A percentile compares a stretch with the other conserved stretches of the same genome.
These are phyloP conservation scores for Aethes cnicana DNA, from an alignment of 2,888 invertebrate genomes.

Conservation along the genomic window DNA sequence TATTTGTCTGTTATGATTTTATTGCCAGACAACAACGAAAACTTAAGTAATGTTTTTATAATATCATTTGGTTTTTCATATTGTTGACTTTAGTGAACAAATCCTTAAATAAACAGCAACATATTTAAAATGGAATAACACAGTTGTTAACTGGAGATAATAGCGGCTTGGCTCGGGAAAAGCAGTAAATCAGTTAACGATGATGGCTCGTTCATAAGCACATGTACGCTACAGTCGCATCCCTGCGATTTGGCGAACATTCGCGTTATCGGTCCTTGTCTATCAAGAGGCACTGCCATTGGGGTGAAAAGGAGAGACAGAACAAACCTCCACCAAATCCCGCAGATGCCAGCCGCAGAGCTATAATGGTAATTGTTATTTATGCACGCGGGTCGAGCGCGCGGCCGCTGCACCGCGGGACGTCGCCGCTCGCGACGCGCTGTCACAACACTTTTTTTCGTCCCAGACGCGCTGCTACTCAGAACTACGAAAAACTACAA, in stretches of 20 bases:
- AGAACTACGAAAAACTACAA: constrained; percentile 25
- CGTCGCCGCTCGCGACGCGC: constrained; percentile 38
- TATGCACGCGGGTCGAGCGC: constrained; percentile 33
- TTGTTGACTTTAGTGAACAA: constrained; percentile 22
- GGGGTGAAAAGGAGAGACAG: too few species aligned
- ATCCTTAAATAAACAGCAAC: constrained; percentile 18
- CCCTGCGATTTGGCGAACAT: too few species aligned
- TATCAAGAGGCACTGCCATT: too few species aligned
- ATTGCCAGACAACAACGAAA: not conserved
- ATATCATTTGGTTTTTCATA: not conserved
- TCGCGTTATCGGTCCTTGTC: too few species aligned
- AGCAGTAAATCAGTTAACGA: constrained; percentile 45
- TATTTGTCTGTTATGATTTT: not conserved
- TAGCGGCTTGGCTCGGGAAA: constrained; percentile 12
- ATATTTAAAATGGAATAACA: constrained; percentile 20
- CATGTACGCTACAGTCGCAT: too few species aligned
- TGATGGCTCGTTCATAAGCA: constrained; percentile 39
- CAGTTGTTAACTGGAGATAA: constrained; percentile 26
- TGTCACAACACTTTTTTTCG: constrained; percentile 37
- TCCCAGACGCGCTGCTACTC: constrained; percentile 24
- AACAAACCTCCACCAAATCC: too few species aligned
- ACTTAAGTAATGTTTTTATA: not conserved
- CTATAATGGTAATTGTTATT: constrained; percentile 28
- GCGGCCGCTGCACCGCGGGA: constrained; percentile 28
- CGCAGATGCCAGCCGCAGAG: too few species aligned